Evolutionary conservation across 2,797 vertebrate genomes (phyloP).

Genomic region (Micrastur ruficollis): DNA sequence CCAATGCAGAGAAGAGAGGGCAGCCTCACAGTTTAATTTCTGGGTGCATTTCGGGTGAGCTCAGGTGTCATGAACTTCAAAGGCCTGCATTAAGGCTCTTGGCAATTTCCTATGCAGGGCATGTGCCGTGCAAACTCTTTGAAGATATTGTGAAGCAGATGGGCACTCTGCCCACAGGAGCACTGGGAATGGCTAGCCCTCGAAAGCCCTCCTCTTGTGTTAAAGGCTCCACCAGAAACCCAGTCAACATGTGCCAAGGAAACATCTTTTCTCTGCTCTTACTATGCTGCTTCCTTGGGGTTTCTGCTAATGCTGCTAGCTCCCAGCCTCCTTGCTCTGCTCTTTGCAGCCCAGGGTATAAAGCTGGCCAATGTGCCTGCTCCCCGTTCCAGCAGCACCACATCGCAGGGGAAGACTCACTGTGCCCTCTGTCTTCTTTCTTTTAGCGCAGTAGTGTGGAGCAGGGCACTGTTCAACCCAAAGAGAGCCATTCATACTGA

Average conservation of each 20-base stretch:
- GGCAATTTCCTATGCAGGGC: background rate
- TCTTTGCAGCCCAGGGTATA: background rate
- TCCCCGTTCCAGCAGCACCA: background rate
- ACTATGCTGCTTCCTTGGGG: background rate
- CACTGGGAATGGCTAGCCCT: background rate
- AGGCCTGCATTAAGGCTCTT: background rate
- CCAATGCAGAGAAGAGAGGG: background rate
- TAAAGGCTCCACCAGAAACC: background rate
- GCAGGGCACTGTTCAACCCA: background rate
- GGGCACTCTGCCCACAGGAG: background rate
- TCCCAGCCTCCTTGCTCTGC: background rate
- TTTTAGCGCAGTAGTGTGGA: background rate
- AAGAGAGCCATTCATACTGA: background rate
- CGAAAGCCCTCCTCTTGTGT: background rate
- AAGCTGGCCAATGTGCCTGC: background rate
- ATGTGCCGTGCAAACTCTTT: background rate
- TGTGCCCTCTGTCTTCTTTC: background rate
- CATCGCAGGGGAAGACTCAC: background rate
- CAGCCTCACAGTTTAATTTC: background rate
- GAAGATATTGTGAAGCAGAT: background rate
- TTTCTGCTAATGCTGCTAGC: background rate
- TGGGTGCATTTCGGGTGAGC: background rate
- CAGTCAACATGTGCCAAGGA: background rate
- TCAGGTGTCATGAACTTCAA: background rate
- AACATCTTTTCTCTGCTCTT: background rate